Percentiles rank a stretch among this genome's conserved stretches.
Evolutionary conservation across 2,113 vertebrate species (phyloP).

Genomic region (Xiphophorus hellerii): DNA sequence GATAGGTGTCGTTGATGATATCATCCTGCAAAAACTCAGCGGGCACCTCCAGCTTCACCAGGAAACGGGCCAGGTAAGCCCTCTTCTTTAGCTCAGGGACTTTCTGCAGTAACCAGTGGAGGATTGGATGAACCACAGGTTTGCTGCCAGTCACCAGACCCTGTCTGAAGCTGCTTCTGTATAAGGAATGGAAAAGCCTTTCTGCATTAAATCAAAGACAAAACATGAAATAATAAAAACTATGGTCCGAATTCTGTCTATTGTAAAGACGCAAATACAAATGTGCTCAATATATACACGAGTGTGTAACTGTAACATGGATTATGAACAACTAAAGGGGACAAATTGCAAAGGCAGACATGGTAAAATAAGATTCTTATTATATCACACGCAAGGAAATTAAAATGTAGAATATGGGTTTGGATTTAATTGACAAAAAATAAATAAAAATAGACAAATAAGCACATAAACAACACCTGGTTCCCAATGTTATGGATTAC

Average conservation of each 20-base stretch:
- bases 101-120: constrained; percentile 94
- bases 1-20: constrained; percentile 87
- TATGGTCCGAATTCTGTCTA: background rate
- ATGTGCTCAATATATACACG: no score
- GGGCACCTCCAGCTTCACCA: constrained; percentile 92
- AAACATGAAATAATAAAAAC: background rate
- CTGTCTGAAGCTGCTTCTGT: constrained; percentile 92
- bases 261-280: background rate
- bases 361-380: no score
- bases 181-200: constrained; percentile 1
- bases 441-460: no score
- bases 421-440: no score
- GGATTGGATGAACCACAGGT: constrained; percentile 90
- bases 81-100: constrained; percentile 92
- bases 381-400: no score
- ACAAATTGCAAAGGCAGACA: no score
- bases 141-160: constrained; percentile 93
- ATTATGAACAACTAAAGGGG: no score
- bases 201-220: background rate
- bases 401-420: no score
- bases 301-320: no score
- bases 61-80: constrained; percentile 93
- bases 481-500: no score
- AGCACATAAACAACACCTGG: no score
- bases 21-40: constrained; percentile 94